Evolutionary conservation across 2,797 vertebrate species (phyloP).

Genomic region (Cyprinella venusta): DNA sequence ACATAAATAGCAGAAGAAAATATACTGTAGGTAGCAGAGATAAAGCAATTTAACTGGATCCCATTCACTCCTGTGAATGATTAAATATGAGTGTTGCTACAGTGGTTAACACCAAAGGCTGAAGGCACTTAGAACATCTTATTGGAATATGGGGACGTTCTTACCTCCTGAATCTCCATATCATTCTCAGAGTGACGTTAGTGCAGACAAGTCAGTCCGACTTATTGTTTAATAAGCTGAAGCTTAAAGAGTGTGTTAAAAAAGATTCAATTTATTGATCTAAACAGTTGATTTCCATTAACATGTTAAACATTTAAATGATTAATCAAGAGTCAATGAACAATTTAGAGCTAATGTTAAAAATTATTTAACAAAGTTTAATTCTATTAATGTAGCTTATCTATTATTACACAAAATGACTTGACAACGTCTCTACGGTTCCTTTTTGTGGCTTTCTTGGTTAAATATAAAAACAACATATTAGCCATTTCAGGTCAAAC

Average conservation of each 20-base stretch:
- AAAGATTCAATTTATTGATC: conserved; percentile 90
- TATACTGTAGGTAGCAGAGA: conserved; percentile 83
- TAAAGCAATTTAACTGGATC: conserved; percentile 85
- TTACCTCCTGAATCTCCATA: conserved; percentile 99
- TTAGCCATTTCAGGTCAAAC: conserved; percentile 89
- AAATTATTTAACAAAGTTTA: conserved; percentile 90
- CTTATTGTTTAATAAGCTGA: conserved; percentile 96
- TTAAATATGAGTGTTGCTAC: conserved; percentile 84
- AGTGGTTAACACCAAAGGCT: conserved; percentile 84
- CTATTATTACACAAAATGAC: conserved; percentile 88
- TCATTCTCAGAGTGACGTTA: conserved; percentile 95
- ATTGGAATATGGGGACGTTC: conserved; percentile 88
- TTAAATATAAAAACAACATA: conserved; percentile 81
- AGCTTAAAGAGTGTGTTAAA: conserved; percentile 94
- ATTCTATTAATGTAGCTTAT: conserved; percentile 89
- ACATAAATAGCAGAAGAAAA: conserved; percentile 72
- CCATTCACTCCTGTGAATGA: conserved; percentile 85
- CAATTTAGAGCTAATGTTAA: conserved; percentile 91
- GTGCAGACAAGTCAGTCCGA: conserved; percentile 94
- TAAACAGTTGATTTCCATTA: conserved; percentile 89
- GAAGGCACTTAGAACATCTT: conserved; percentile 88
- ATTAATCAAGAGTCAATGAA: conserved; percentile 89
- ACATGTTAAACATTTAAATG: conserved; percentile 91
- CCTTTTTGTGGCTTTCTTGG: conserved; percentile 86
- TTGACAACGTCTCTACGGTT: conserved; percentile 84